These are phyloP conservation scores for Megaceryle alcyon DNA, from an alignment of 2,797 vertebrate species.

Conservation along the genomic window DNA sequence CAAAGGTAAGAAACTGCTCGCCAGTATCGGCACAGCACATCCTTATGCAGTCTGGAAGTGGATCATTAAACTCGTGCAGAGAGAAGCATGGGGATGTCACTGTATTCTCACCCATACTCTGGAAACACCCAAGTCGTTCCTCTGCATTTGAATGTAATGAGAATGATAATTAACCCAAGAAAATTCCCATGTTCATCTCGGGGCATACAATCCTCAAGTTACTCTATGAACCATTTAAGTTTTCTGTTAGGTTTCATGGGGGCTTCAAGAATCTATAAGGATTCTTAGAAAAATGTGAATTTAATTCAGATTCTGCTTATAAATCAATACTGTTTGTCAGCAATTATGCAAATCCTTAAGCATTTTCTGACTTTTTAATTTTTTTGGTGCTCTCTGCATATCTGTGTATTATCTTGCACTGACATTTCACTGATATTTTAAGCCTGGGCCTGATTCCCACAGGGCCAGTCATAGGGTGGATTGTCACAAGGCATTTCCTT, in stretches of 20 bases:
- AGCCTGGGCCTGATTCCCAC: neutral
- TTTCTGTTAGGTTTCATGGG: neutral
- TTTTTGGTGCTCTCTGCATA: neutral
- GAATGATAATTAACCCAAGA: neutral
- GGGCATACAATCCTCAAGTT: neutral
- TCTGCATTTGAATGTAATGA: neutral
- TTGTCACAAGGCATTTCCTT: conserved; percentile 43
- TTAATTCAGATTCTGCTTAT: neutral
- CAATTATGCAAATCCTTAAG: conserved; percentile 39
- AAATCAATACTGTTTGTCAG: conserved; percentile 4
- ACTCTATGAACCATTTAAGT: accelerated
- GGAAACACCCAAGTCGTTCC: neutral
- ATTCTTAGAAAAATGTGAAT: neutral
- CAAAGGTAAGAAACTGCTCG: neutral
- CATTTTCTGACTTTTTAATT: conserved; percentile 5
- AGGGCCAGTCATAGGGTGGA: neutral
- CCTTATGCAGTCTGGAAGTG: neutral
- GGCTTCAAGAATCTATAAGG: neutral
- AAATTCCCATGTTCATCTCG: neutral
- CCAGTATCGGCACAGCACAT: neutral
- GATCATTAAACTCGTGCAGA: neutral
- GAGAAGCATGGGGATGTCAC: neutral
- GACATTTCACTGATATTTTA: neutral
- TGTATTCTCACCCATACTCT: neutral
- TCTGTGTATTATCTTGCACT: neutral